phyloP scores from a whole-genome alignment of 2,113 vertebrate species.

The Vulpes lagopus region DNA sequence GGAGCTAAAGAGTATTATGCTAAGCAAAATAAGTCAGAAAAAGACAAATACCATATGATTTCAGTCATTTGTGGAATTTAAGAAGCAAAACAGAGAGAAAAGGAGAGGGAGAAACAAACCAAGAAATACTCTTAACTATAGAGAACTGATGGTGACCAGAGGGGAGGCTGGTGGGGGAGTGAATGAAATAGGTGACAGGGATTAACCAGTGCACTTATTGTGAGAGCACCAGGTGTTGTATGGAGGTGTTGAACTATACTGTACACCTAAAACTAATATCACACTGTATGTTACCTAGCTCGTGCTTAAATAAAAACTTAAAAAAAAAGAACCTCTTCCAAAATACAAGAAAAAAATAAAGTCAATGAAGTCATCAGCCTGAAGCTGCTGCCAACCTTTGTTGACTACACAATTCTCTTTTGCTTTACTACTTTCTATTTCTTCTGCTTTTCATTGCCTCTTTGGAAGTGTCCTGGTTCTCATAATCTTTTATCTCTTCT shows the following conservation, averaged over 20 bases:
- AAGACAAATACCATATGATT: background rate
- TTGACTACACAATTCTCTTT: conserved; percentile 10
- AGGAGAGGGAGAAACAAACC: background rate
- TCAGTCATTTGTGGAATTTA: background rate
- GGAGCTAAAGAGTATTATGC: background rate
- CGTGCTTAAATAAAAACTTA: background rate
- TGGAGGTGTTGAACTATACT: background rate
- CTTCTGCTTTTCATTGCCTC: conserved; percentile 33
- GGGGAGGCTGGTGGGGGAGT: background rate
- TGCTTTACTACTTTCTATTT: conserved; percentile 8
- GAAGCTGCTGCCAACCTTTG: background rate
- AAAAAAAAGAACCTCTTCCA: background rate
- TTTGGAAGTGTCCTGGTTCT: background rate
- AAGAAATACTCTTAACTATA: background rate
- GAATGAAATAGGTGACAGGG: background rate
- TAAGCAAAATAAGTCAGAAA: background rate
- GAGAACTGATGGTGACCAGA: background rate
- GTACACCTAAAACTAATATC: background rate
- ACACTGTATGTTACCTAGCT: background rate
- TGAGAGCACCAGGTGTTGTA: background rate
- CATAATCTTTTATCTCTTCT: background rate
- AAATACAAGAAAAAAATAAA: background rate
- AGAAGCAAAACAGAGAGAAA: background rate
- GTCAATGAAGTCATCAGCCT: background rate
- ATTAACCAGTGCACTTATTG: background rate